Percentiles rank a stretch among this genome's conserved stretches.
phyloP scores from a whole-genome alignment of 1,140 invertebrate genomes.

The Bombus cullumanus region DNA sequence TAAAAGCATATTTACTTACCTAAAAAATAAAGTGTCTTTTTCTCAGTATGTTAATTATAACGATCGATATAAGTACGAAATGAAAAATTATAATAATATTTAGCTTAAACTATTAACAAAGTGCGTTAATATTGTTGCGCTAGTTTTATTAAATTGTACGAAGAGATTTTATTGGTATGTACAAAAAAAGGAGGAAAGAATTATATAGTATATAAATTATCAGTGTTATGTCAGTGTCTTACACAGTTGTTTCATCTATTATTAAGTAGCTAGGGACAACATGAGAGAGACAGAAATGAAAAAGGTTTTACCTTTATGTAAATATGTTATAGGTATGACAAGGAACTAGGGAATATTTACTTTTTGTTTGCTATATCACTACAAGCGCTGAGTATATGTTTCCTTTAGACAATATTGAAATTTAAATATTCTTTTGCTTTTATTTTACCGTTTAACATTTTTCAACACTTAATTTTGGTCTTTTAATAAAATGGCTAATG shows the following conservation, averaged over 20 bases:
- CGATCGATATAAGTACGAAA: background rate
- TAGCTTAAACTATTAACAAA: constrained; percentile 45
- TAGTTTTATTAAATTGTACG: constrained; percentile 71
- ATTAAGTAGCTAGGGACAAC: constrained; percentile 65
- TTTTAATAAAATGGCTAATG: constrained; percentile 61
- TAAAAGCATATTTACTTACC: constrained; percentile 16
- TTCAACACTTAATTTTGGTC: constrained; percentile 67
- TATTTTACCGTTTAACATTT: constrained; percentile 66
- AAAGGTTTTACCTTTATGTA: constrained; percentile 38
- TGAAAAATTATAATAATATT: background rate
- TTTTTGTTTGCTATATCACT: constrained; percentile 55
- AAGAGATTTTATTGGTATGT: constrained; percentile 73
- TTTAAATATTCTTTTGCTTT: constrained; percentile 65
- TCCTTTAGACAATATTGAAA: constrained; percentile 61
- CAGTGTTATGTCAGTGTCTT: constrained; percentile 57
- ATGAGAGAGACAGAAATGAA: constrained; percentile 48
- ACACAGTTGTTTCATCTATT: constrained; percentile 46
- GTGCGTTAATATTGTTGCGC: constrained; percentile 47
- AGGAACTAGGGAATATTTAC: constrained; percentile 67
- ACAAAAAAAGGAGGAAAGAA: constrained; percentile 70
- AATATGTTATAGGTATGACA: constrained; percentile 31
- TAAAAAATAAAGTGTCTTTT: too few species aligned
- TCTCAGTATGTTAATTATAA: background rate
- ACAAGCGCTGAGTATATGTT: constrained; percentile 68
- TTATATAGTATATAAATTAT: constrained; percentile 70